Conservation (phyloP, 35 echinoderm and acorn worm species). For the Ptychodera flava region DNA sequence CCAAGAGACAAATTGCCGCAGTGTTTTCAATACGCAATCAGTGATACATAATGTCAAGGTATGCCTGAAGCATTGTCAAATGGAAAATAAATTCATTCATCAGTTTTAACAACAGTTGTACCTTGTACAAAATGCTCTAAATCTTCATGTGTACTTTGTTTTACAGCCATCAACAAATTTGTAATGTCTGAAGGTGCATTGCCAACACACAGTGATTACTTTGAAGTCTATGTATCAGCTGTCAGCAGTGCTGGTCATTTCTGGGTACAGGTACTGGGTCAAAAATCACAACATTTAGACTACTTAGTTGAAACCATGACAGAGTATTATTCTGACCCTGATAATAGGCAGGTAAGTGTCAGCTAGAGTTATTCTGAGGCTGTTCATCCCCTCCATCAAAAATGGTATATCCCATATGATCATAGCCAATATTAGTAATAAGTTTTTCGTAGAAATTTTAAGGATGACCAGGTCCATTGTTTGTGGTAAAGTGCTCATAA, state of each 20-base stretch:
- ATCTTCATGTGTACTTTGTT: background rate
- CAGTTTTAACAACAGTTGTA: background rate
- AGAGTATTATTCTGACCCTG: conserved; percentile 53
- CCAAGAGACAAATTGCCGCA: too few species aligned
- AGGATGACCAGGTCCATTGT: too few species aligned
- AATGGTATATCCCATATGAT: too few species aligned
- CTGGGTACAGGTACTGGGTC: conserved; percentile 76
- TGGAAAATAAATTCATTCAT: background rate
- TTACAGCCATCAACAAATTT: background rate
- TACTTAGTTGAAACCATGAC: conserved; percentile 68
- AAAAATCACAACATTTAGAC: conserved; percentile 60
- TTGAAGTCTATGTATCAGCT: conserved; percentile 80
- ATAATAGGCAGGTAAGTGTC: conserved; percentile 58
- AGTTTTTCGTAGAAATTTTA: too few species aligned
- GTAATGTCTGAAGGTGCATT: background rate
- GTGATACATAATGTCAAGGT: background rate
- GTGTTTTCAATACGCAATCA: background rate
- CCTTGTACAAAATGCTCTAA: background rate
- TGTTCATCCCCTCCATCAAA: too few species aligned
- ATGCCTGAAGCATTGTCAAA: background rate
- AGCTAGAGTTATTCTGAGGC: too few species aligned
- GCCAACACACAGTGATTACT: conserved; percentile 53
- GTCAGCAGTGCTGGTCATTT: conserved; percentile 81
- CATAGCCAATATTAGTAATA: too few species aligned
- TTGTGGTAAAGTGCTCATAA: too few species aligned